Evolutionary conservation across 1,140 invertebrate genomes (phyloP).

Genomic region (Penaeus japonicus): DNA sequence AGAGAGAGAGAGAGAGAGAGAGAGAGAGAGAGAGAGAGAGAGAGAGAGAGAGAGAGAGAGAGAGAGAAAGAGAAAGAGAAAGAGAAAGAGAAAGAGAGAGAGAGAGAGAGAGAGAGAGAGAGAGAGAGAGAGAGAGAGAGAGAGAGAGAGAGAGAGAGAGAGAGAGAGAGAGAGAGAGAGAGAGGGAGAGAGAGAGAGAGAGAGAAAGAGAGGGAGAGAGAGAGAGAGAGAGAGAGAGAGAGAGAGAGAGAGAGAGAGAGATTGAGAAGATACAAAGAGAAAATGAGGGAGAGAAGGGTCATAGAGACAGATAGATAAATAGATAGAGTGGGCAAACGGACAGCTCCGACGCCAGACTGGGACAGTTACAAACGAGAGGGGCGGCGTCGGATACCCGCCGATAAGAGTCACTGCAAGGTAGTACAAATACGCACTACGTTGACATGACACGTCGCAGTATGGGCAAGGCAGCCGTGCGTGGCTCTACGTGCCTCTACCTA

Average conservation of each 20-base stretch:
- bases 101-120: background rate
- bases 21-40: no score
- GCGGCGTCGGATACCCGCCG: no score
- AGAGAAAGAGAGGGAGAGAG: background rate
- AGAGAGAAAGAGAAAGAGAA: background rate
- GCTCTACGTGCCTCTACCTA: no score
- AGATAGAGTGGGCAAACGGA: background rate
- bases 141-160: background rate
- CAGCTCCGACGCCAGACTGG: no score
- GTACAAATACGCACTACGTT: no score
- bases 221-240: background rate
- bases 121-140: background rate
- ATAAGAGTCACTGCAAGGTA: no score
- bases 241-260: conserved; percentile 6
- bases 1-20: no score
- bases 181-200: background rate
- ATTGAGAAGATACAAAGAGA: background rate
- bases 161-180: background rate
- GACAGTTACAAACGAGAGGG: no score
- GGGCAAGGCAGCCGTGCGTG: no score
- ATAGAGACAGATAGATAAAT: background rate
- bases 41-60: no score
- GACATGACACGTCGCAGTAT: no score
- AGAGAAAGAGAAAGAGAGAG: background rate
- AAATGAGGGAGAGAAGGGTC: background rate